These are phyloP conservation scores for Heliconius congener DNA, from an alignment of 1,140 invertebrate species.

Conservation along the genomic window DNA sequence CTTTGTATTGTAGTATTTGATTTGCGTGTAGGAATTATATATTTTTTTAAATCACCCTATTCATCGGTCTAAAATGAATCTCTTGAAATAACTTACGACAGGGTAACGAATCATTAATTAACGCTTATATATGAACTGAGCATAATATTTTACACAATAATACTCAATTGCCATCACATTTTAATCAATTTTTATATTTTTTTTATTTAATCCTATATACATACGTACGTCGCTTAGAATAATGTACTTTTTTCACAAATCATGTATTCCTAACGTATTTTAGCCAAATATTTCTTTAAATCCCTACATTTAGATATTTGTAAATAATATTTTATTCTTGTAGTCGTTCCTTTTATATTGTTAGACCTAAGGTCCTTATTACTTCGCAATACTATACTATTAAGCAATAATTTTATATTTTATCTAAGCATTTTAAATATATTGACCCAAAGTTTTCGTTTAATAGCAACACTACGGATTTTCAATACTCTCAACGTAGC, in stretches of 20 bases:
- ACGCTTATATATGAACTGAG: conserved; percentile 55
- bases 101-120: conserved; percentile 68
- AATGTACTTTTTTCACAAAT: conserved; percentile 56
- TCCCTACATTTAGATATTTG: conserved; percentile 66
- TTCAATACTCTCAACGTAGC: conserved; percentile 24
- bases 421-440: conserved; percentile 42
- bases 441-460: conserved; percentile 36
- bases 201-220: conserved; percentile 58
- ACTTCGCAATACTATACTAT: conserved; percentile 77
- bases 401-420: conserved; percentile 76
- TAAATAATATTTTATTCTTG: conserved; percentile 79
- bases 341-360: conserved; percentile 71
- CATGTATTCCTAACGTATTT: conserved; percentile 74
- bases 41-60: conserved; percentile 33
- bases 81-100: conserved; percentile 64
- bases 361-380: conserved; percentile 76
- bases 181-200: conserved; percentile 52
- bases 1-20: conserved; percentile 1
- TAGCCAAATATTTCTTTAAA: conserved; percentile 79
- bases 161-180: conserved; percentile 72
- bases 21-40: conserved; percentile 16
- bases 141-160: conserved; percentile 74
- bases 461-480: conserved; percentile 27
- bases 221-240: conserved; percentile 57
- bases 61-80: conserved; percentile 51